Percentiles rank a stretch among this genome's conserved stretches.
Evolutionary conservation across 1,140 invertebrate species (phyloP).

Genomic region (Drosophila repleta): DNA sequence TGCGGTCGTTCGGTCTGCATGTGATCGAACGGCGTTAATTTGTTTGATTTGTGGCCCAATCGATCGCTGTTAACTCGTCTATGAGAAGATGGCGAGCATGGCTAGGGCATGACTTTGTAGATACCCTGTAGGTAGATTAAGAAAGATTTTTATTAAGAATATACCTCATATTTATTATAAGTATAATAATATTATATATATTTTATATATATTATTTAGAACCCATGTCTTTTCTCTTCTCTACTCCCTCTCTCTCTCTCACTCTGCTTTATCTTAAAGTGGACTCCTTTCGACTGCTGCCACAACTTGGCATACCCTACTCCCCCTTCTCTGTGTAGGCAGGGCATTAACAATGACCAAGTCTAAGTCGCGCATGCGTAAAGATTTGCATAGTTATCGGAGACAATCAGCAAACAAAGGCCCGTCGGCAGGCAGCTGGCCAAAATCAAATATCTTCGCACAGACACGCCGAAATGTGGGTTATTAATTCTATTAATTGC

Average conservation of each 20-base stretch:
- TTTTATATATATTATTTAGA: too few species aligned
- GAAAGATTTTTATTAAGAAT: too few species aligned
- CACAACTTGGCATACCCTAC: background rate
- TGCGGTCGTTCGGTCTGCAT: slow-evolving; percentile 11
- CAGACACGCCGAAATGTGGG: slow-evolving; percentile 55
- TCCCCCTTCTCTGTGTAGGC: background rate
- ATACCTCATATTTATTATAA: too few species aligned
- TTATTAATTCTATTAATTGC: slow-evolving; percentile 62
- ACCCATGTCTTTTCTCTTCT: too few species aligned
- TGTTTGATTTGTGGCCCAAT: slow-evolving; percentile 63
- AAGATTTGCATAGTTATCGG: slow-evolving; percentile 65
- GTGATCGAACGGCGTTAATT: slow-evolving; percentile 70
- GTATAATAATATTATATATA: too few species aligned
- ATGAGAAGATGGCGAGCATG: slow-evolving; percentile 2
- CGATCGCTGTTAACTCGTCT: background rate
- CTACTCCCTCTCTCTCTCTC: too few species aligned
- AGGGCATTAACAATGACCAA: slow-evolving; percentile 23
- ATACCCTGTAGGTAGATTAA: background rate
- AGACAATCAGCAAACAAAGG: slow-evolving; percentile 57
- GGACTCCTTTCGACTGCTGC: too few species aligned
- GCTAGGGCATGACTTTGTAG: too few species aligned
- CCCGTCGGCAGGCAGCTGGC: slow-evolving; percentile 34
- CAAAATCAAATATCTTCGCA: slow-evolving; percentile 23
- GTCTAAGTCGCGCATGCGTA: slow-evolving; percentile 64
- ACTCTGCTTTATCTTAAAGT: too few species aligned